Conservation (phyloP, 2,113 vertebrate genomes). For the Aspidoscelis tigris region DNA sequence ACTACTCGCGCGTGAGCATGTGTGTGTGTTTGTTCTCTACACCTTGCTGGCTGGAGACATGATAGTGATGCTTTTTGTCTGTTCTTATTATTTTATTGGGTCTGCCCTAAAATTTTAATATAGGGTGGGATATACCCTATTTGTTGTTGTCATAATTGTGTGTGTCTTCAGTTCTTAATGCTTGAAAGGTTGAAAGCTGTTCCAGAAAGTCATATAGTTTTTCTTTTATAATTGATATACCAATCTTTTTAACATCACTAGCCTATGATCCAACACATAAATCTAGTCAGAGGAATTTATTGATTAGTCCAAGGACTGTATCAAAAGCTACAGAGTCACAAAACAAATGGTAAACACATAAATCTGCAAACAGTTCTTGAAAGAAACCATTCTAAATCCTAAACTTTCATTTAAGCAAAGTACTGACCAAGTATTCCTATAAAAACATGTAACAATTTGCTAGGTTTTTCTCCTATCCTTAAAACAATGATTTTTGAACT, state of each 20-base stretch:
- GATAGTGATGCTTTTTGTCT: too few relatives aligned
- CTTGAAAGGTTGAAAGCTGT: constrained; percentile 37
- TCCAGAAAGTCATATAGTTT: constrained; percentile 49
- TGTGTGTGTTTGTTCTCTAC: too few relatives aligned
- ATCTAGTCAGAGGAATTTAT: too few relatives aligned
- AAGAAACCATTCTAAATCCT: neutral
- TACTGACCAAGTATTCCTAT: constrained; percentile 32
- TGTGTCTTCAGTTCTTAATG: neutral
- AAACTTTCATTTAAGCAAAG: constrained; percentile 20
- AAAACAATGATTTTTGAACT: neutral
- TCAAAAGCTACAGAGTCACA: too few relatives aligned
- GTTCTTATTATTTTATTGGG: too few relatives aligned
- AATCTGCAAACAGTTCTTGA: constrained; percentile 24
- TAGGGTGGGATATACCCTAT: too few relatives aligned
- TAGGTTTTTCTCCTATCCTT: neutral
- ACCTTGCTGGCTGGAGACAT: too few relatives aligned
- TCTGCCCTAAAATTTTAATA: too few relatives aligned
- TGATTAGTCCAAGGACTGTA: too few relatives aligned
- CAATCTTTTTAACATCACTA: constrained; percentile 32
- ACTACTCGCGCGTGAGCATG: too few relatives aligned
- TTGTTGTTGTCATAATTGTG: too few relatives aligned
- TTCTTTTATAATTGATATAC: constrained; percentile 40
- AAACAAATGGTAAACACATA: too few relatives aligned
- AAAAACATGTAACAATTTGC: neutral
- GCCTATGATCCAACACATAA: constrained; percentile 29